These are phyloP conservation scores for Origma solitaria DNA, from an alignment of 2,113 vertebrate genomes.

Conservation along the genomic window DNA sequence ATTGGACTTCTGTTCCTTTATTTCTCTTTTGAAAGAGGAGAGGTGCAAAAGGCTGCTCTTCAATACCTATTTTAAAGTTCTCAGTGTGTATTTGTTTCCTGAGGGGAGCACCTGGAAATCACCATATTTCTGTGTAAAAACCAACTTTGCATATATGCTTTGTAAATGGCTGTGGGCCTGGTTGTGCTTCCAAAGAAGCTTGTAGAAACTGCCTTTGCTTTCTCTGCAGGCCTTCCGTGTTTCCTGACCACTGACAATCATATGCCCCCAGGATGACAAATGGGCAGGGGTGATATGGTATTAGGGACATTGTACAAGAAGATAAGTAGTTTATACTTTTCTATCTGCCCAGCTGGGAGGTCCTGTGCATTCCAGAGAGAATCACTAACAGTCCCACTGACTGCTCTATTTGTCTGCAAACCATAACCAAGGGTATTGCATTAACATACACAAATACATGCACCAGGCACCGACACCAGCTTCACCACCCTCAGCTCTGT, in stretches of 20 bases:
- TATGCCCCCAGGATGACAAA: neutral
- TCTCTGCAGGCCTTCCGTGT: neutral
- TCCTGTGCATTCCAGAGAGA: neutral
- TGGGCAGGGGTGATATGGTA: accelerated
- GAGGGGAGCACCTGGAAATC: neutral
- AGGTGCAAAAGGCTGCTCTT: neutral
- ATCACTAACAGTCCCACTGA: neutral
- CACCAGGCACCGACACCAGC: neutral
- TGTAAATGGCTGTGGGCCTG: neutral
- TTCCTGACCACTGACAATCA: neutral
- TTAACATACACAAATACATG: neutral
- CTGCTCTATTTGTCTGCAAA: neutral
- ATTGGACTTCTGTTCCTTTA: neutral
- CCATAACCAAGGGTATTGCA: neutral
- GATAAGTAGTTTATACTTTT: neutral
- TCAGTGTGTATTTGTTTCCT: neutral
- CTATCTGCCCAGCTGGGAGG: neutral
- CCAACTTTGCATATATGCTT: neutral
- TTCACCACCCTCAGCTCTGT: neutral
- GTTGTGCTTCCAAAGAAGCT: neutral
- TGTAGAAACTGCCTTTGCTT: neutral
- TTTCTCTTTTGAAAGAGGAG: neutral
- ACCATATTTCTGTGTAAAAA: neutral
- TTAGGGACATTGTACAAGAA: neutral
- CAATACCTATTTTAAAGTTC: neutral